Percentiles rank a stretch among this genome's conserved stretches.
Conservation (phyloP, 2,113 vertebrate genomes). For the Cyanocitta stelleri region DNA sequence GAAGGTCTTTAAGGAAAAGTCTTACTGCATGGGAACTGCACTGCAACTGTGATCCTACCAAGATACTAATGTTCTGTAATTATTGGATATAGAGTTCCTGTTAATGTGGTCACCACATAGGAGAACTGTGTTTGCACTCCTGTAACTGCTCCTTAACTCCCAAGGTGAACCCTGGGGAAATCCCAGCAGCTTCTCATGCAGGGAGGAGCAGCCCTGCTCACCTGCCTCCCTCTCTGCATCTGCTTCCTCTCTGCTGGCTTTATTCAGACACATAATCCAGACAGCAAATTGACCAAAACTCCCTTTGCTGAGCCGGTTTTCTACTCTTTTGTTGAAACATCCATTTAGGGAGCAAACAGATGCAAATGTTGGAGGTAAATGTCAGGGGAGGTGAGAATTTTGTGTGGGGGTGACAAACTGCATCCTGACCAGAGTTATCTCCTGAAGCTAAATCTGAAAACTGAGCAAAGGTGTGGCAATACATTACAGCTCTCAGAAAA, state of each 20-base stretch:
- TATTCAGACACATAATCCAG: neutral
- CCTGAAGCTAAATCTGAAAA: neutral
- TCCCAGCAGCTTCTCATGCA: neutral
- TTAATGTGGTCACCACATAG: neutral
- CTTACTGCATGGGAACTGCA: neutral
- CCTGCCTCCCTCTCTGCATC: neutral
- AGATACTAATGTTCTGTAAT: neutral
- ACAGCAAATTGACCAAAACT: neutral
- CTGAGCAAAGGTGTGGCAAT: rapidly evolving
- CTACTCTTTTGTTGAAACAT: neutral
- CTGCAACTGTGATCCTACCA: neutral
- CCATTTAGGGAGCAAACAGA: neutral
- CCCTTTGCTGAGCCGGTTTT: neutral
- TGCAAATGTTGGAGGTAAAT: neutral
- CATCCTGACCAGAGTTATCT: neutral
- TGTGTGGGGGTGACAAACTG: neutral
- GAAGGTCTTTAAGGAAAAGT: neutral
- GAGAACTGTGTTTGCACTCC: neutral
- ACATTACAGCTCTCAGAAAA: neutral
- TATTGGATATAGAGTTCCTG: rapidly evolving
- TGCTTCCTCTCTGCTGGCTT: neutral
- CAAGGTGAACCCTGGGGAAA: neutral
- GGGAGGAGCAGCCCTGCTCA: neutral
- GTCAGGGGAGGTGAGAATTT: neutral
- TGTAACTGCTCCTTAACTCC: neutral